Percentiles rank a stretch among this genome's conserved stretches.
phyloP scores from a whole-genome alignment of 1,140 invertebrate genomes.

The Pseudobourletiella spinata region DNA sequence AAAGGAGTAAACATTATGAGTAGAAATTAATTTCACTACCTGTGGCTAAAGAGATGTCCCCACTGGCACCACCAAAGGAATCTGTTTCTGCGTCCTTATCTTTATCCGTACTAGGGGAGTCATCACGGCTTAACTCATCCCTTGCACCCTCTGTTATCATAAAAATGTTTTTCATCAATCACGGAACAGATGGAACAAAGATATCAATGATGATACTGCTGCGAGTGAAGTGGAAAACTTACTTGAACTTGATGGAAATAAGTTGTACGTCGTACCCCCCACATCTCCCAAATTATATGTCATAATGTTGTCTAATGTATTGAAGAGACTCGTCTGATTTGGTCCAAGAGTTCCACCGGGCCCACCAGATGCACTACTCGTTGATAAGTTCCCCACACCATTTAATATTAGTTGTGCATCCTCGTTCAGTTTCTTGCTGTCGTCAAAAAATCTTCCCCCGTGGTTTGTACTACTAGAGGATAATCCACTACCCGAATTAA shows the following conservation, averaged over 20 bases:
- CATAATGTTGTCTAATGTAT: conserved; percentile 22
- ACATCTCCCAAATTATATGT: conserved; percentile 5
- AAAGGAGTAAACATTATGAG: too few relatives aligned
- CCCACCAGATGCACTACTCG: conserved; percentile 5
- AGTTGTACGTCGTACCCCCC: conserved; percentile 12
- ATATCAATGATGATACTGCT: too few relatives aligned
- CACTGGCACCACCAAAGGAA: conserved; percentile 19
- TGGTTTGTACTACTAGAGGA: conserved; percentile 15
- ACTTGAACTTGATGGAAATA: conserved; percentile 27
- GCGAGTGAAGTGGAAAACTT: conserved; percentile 1
- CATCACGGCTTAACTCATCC: conserved; percentile 27
- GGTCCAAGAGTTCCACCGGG: conserved; percentile 9
- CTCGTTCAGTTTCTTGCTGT: not conserved
- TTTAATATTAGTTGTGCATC: conserved; percentile 5
- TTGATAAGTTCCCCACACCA: conserved; percentile 8
- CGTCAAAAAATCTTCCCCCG: conserved; percentile 25
- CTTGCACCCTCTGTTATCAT: conserved; percentile 7
- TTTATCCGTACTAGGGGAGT: conserved; percentile 28
- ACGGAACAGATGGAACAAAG: too few relatives aligned
- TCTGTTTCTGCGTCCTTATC: conserved; percentile 30
- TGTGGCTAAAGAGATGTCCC: not conserved
- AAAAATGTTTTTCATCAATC: not conserved
- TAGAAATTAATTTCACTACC: too few relatives aligned
- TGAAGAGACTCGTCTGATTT: conserved; percentile 17
- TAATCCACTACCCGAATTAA: conserved; percentile 9